Base-by-base conservation (phyloP, 2,888 invertebrate genomes). In the Cosmia pyralina region DNA sequence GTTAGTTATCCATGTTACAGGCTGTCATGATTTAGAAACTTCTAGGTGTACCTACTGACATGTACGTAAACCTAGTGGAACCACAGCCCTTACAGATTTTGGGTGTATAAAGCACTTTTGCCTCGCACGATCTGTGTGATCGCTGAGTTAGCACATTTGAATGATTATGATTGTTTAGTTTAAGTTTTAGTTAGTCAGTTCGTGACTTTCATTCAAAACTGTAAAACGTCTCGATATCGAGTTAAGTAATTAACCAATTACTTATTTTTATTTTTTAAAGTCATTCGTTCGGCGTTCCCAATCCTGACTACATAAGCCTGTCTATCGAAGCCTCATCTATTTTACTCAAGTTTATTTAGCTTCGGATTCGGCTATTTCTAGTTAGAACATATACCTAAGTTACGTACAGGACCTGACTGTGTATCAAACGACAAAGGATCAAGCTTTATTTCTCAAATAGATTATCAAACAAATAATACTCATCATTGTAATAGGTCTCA, bases 1-100 rank as follows among this genome's bases (percentile, higher is more conserved):
- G 57, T 52, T 48, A 19, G 10, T 76, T n/a, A 34, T 44, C 34
- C 5, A 53, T 52, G 69, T 65, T 62, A 64, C 41, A 41, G 60
- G n/a, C n/a, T 52, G n/a, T 34, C 22, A 67, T 55, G 41, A 44
- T 48, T 53, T 22, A 44, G 15, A 8, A 55, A 41, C 28, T 53
- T 22, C 57, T 44, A 28, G 34, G 3, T 38, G 3, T 22, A 17
- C 5, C 13, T 58, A n/a, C 4, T 22, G 15, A 55, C 55, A 15
- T 22, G 15, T 17, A 28, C 19, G 8, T 50, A 34, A 53, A 55
- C 34, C 15, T 38, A 38, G 38, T 38, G 38, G 38, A 38, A 38
- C 34, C 38, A 38, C 2, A 38, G 4, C 38, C 38, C 38, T 4
- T 38, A 38, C 38, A 38, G 4, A 38, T 38, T 38, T 38, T 38